A percentile compares a stretch with the other conserved stretches of the same genome.
These are phyloP conservation scores for Daphoenositta chrysoptera DNA, from an alignment of 2,113 vertebrate genomes.

Conservation along the genomic window DNA sequence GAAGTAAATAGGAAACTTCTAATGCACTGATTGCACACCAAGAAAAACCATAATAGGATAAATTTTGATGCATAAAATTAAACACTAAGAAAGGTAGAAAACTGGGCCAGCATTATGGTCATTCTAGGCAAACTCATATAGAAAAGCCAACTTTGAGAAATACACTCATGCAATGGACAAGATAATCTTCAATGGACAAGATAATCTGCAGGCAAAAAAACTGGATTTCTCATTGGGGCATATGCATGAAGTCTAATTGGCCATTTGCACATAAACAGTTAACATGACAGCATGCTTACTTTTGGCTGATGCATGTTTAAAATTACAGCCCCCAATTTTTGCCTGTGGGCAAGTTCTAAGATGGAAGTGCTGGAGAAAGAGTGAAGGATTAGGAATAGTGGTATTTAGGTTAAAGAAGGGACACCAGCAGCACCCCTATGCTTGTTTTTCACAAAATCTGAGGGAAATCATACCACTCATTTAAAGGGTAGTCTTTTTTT, in stretches of 20 bases:
- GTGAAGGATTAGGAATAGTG: not conserved
- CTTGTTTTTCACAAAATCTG: not conserved
- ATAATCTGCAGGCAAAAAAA: not conserved
- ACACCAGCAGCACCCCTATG: not conserved
- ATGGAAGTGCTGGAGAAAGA: not conserved
- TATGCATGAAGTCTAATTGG: not conserved
- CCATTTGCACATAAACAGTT: not conserved
- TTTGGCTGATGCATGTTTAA: not conserved
- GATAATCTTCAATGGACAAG: not conserved
- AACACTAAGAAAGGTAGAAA: not conserved
- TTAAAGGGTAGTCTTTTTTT: not conserved
- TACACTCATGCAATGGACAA: not conserved
- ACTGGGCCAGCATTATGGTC: not conserved
- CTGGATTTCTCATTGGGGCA: not conserved
- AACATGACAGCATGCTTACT: not conserved
- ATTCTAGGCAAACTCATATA: not conserved
- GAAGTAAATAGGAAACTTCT: not conserved
- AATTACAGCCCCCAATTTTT: not conserved
- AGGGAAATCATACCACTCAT: not conserved
- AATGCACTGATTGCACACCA: not conserved
- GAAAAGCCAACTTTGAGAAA: not conserved
- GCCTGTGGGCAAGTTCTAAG: not conserved
- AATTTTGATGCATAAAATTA: not conserved
- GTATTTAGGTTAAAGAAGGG: not conserved
- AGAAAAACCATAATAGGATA: not conserved